Conservation (phyloP, 2,888 invertebrate species). For the Enoplolaimus lenunculus region DNA sequence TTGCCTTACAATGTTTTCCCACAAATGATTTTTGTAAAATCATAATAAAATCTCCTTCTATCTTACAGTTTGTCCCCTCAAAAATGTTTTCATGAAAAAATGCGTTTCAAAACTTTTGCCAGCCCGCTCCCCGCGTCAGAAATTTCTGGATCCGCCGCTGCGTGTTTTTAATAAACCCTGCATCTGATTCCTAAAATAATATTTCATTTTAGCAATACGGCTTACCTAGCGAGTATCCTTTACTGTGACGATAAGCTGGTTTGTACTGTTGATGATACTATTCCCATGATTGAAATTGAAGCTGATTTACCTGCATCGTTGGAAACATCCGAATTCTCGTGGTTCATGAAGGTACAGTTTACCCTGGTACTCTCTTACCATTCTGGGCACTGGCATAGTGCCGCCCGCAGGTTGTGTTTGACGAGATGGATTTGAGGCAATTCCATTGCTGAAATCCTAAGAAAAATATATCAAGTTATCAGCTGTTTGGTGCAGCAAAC, state of each 20-base stretch:
- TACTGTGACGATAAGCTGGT: conserved; percentile 89
- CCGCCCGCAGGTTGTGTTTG: neutral
- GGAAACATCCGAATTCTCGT: conserved; percentile 73
- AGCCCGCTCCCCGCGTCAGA: too few species aligned
- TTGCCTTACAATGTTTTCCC: too few species aligned
- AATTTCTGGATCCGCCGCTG: too few species aligned
- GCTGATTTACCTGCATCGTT: conserved; percentile 79
- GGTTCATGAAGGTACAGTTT: conserved; percentile 76
- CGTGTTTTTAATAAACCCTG: too few species aligned
- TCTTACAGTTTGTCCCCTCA: neutral
- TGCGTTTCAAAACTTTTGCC: too few species aligned
- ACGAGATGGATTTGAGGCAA: neutral
- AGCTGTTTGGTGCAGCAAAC: too few species aligned
- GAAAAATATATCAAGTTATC: too few species aligned
- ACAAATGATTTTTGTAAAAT: conserved; percentile 4
- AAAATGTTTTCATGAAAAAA: neutral
- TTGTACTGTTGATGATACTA: conserved; percentile 87
- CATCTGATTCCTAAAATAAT: too few species aligned
- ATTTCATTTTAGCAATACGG: conserved; percentile 54
- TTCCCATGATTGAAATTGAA: conserved; percentile 90
- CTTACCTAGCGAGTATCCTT: conserved; percentile 77
- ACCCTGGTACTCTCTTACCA: neutral
- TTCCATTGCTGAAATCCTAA: neutral
- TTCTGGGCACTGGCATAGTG: too few species aligned
- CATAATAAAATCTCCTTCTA: neutral